Conservation (phyloP, 2,888 invertebrate genomes). For the Timandra comae region DNA sequence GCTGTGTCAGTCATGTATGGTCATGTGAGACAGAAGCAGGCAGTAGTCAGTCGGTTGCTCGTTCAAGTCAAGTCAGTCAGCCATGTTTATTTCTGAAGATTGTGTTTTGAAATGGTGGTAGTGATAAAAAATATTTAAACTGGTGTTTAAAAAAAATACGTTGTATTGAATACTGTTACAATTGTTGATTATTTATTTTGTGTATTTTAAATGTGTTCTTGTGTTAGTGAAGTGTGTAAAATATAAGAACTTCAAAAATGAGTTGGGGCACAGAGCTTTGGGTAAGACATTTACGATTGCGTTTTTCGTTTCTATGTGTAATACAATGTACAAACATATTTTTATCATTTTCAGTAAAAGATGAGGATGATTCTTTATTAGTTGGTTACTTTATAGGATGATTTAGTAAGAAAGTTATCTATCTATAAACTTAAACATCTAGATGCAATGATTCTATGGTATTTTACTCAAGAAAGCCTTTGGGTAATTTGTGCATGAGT, state of each 20-base stretch:
- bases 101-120: constrained; percentile 70
- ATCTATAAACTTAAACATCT: no score
- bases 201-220: constrained; percentile 69
- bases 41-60: constrained; percentile 40
- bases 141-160: constrained; percentile 27
- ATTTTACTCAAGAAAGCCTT: no score
- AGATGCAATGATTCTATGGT: no score
- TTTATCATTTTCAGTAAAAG: no score
- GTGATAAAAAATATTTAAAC: constrained; percentile 45
- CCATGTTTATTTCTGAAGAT: constrained; percentile 69
- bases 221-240: constrained; percentile 67
- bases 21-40: no score
- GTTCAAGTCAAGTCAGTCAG: constrained; percentile 54
- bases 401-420: no score
- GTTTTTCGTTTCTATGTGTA: no score
- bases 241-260: constrained; percentile 69
- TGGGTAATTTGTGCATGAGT: no score
- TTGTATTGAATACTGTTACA: constrained; percentile 36
- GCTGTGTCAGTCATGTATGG: no score
- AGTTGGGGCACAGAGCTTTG: constrained; percentile 83
- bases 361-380: no score
- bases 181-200: constrained; percentile 35
- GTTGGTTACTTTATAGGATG: no score
- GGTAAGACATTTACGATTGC: constrained; percentile 74
- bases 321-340: no score